phyloP scores from a whole-genome alignment of 2,888 invertebrate species.

The Leucophenga maculata region DNA sequence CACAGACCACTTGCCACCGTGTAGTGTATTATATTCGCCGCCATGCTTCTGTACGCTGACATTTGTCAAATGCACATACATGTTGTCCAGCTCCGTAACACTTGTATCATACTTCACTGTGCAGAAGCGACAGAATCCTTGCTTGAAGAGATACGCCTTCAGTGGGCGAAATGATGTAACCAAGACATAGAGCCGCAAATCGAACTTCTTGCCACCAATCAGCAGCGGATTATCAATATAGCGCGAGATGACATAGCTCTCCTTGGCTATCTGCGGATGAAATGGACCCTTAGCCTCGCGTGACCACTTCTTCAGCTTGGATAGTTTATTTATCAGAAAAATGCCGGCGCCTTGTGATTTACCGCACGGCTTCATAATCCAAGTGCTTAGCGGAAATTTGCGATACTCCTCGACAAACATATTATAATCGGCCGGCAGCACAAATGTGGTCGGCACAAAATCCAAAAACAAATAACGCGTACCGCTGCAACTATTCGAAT shows the following conservation, averaged over 20 bases:
- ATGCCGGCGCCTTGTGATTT: conserved; percentile 94
- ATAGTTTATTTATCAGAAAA: conserved; percentile 94
- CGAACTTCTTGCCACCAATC: conserved; percentile 96
- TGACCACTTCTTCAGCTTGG: conserved; percentile 93
- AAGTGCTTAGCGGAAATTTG: conserved; percentile 93
- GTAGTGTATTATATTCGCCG: conserved; percentile 93
- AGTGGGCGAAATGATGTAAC: conserved; percentile 94
- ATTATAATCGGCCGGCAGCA: conserved; percentile 95
- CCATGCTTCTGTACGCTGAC: conserved; percentile 98
- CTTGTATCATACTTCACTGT: conserved; percentile 94
- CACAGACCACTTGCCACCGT: conserved; percentile 94
- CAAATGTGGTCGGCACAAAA: conserved; percentile 94
- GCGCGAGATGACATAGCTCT: conserved; percentile 96
- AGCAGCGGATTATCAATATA: conserved; percentile 96
- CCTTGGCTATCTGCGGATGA: conserved; percentile 87
- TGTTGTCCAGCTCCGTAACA: conserved; percentile 89
- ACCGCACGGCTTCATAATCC: conserved; percentile 98
- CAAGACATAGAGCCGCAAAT: conserved; percentile 90
- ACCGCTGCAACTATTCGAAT: conserved; percentile 75
- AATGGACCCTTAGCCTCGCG: conserved; percentile 89
- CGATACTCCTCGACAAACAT: conserved; percentile 97
- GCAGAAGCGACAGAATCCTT: conserved; percentile 95
- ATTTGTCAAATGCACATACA: conserved; percentile 96
- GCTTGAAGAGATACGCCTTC: conserved; percentile 91
- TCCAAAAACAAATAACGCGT: conserved; percentile 87